These are phyloP conservation scores for Bombus fervidus DNA, from an alignment of 1,140 invertebrate species.

Conservation along the genomic window DNA sequence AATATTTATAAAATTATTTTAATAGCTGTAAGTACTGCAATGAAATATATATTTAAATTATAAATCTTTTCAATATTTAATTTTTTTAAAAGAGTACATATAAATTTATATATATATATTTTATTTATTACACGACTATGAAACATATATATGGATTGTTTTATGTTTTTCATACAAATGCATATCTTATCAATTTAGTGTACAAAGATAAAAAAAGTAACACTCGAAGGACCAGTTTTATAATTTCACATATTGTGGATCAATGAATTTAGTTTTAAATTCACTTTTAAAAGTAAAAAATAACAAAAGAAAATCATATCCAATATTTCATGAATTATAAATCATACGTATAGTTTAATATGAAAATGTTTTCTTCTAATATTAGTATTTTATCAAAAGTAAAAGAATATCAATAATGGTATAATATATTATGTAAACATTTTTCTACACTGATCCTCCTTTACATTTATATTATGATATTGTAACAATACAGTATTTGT, in stretches of 20 bases:
- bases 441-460: conserved; percentile 50
- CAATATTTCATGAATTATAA: conserved; percentile 4
- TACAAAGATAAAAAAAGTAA: conserved; percentile 65
- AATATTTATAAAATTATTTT: conserved; percentile 18
- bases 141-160: conserved; percentile 57
- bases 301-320: conserved; percentile 5
- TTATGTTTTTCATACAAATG: conserved; percentile 59
- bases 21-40: neutral
- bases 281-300: neutral
- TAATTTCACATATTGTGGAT: conserved; percentile 27
- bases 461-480: conserved; percentile 36
- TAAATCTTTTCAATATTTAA: conserved; percentile 37
- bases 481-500: conserved; percentile 54
- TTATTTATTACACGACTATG: conserved; percentile 59
- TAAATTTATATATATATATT: conserved; percentile 53
- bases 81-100: conserved; percentile 35
- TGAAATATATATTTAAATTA: conserved; percentile 10
- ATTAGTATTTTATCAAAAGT: conserved; percentile 15
- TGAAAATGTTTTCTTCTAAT: conserved; percentile 18
- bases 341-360: conserved; percentile 15
- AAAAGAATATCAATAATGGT: conserved; percentile 19
- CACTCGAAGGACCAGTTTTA: conserved; percentile 56
- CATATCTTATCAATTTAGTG: conserved; percentile 54
- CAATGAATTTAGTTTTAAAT: neutral
- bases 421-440: conserved; percentile 33